Base-by-base conservation (phyloP, 2,113 vertebrate genomes). In the Carassius auratus region DNA sequence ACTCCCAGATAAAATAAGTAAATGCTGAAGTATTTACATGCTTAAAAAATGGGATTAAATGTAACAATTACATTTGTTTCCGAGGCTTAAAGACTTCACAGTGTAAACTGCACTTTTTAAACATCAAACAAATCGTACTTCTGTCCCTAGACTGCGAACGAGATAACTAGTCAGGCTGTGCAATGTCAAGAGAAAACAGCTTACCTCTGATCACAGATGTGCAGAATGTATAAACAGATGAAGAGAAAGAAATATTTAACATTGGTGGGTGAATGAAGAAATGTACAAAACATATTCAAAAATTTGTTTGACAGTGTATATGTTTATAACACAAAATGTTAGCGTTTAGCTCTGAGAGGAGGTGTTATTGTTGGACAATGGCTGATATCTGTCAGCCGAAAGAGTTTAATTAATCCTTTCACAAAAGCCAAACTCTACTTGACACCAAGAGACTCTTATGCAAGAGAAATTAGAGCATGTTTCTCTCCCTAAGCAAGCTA, bases 371-470 rank as follows among this genome's bases (percentile, higher is more conserved):
- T 69, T 52, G 45, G 59, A 48, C 62, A 52, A 81, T 69, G 42
- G 48, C 8, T 66, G 26, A 52, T 50, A 69, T 81, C 26, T 21
- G 15, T 68, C 62, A 68, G 9, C 14, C 2, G 9, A 30, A 52
- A 52, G 62, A 19, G 48, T 52, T 68, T 52, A 81, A 81, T 81
- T 81, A 68, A 81, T 81, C 45, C 62, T 30, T 81, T 66, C 23
- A 69, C 62, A 76, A 81, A 68, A 80, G 21, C n/a, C 57, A 45
- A 81, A 81, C 61, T 66, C 38, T 30, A 50, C 62, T 68, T 52
- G 62, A 81, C 62, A 81, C 38, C 36, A 45, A 68, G 79, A 81
- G 80, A 81, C 45, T 69, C 79, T 81, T 81, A 33, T 81, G 45
- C 45, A 81, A 69, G 64, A 81, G 42, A 45, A 66, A 69, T 81